Evolutionary conservation across 2,888 invertebrate genomes (phyloP), one percentile per base, ranked within the genome.

Genomic region (Leptothorax acervorum): DNA sequence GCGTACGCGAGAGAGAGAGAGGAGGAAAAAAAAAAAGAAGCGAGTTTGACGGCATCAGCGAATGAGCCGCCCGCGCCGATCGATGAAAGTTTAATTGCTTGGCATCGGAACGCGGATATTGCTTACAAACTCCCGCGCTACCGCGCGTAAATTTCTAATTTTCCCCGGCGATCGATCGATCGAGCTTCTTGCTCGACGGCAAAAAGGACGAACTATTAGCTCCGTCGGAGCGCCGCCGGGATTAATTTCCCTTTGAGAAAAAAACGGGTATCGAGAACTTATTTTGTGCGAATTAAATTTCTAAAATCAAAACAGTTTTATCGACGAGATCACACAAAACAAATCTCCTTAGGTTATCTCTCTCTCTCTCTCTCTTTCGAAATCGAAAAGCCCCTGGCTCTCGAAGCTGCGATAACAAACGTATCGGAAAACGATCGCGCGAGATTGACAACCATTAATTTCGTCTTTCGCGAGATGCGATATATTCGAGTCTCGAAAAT

Each of bases 41-140:
- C 5, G 55, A 51, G 63, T 65, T 76, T 82, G 82, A 78, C 63
- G 53, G 57, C 66, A 70, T 68, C 57, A 71, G 76, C 82, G 76
- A 76, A 82, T 82, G 76, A 79, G 73, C 73, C 60, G n/a, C 23
- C 23, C 23, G 23, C 23, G 23, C n/a, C 73, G 73, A 79, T 79
- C 79, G 79, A 79, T 79, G 73, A 73, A 79, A 79, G 79, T 79
- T 79, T 79, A 79, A 79, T 79, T 79, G 79, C 79, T 73, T 73
- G 73, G 73, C 73, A 79, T 79, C 60, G 79, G 79, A 79, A 79
- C 79, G 79, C 79, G 79, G 79, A 79, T 79, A 79, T 79, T 79
- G 79, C 79, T 79, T 79, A 79, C 79, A 79, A 79, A 79, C 79
- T 79, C 79, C 48, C 79, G 73, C 79, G 48, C 79, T 79, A 48